These are phyloP conservation scores for Spicauda simplicius DNA, from an alignment of 2,888 invertebrate species.

Conservation along the genomic window DNA sequence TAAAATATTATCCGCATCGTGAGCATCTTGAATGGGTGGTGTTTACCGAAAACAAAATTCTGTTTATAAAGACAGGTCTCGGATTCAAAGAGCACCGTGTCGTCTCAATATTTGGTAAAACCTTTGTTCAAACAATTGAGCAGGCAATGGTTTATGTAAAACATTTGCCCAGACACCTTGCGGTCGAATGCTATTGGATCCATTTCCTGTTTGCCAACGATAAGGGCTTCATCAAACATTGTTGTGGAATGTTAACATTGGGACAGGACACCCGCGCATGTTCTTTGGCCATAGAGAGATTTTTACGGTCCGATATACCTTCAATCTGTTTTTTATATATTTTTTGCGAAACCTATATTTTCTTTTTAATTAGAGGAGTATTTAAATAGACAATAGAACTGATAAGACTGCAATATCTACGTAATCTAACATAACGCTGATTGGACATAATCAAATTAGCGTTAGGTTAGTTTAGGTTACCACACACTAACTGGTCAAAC, in stretches of 20 bases:
- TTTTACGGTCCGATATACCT: neutral
- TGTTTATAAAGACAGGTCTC: slow-evolving; percentile 53
- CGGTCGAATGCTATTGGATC: slow-evolving; percentile 50
- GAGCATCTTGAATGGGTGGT: slow-evolving; percentile 18
- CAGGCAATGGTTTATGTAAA: slow-evolving; percentile 51
- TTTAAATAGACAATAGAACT: too few species aligned
- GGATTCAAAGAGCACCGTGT: slow-evolving; percentile 57
- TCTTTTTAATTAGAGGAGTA: too few species aligned
- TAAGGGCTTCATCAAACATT: slow-evolving; percentile 63
- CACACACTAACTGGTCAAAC: too few species aligned
- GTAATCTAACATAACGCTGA: too few species aligned
- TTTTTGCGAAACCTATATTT: too few species aligned
- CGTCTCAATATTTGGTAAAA: slow-evolving; percentile 56
- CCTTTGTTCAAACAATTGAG: slow-evolving; percentile 53
- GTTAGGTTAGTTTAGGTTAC: too few species aligned
- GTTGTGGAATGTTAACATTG: slow-evolving; percentile 56
- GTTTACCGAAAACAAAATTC: slow-evolving; percentile 42
- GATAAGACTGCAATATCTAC: too few species aligned
- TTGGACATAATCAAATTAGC: too few species aligned
- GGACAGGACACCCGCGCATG: slow-evolving; percentile 38
- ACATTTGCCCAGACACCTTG: slow-evolving; percentile 55
- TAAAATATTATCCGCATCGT: slow-evolving; percentile 1
- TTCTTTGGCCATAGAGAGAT: neutral
- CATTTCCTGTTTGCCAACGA: slow-evolving; percentile 64
- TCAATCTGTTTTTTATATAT: too few species aligned